These are phyloP conservation scores for Reticulitermes speratus DNA, from an alignment of 1,140 invertebrate genomes.

Conservation along the genomic window DNA sequence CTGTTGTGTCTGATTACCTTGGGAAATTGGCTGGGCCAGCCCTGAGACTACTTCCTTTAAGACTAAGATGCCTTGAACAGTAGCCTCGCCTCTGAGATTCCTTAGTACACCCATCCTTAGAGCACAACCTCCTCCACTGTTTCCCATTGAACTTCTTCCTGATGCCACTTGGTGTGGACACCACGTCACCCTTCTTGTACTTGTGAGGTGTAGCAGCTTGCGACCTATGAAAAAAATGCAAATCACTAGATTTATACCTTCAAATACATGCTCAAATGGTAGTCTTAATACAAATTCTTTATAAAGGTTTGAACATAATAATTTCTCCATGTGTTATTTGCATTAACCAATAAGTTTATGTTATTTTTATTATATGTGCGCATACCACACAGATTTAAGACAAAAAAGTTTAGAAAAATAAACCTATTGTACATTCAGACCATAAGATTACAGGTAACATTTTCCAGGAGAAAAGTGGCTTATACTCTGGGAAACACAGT, in stretches of 20 bases:
- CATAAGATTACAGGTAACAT: no score
- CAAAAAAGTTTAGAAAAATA: no score
- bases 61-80: slow-evolving; percentile 92
- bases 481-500: no score
- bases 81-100: slow-evolving; percentile 95
- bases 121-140: slow-evolving; percentile 96
- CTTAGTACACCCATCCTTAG: slow-evolving; percentile 94
- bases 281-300: no score
- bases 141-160: slow-evolving; percentile 99
- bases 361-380: no score
- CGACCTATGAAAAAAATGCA: slow-evolving; percentile 57
- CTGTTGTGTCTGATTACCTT: slow-evolving; percentile 38
- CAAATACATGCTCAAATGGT: no score
- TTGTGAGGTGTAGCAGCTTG: slow-evolving; percentile 92
- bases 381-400: no score
- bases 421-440: no score
- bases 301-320: no score
- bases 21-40: slow-evolving; percentile 52
- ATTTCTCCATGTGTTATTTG: no score
- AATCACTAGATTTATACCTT: slow-evolving; percentile 36
- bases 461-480: no score
- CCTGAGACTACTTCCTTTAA: slow-evolving; percentile 69
- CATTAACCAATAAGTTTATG: no score
- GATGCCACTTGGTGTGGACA: slow-evolving; percentile 93
- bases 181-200: slow-evolving; percentile 98